Conservation (phyloP, 1,140 invertebrate species). For the Achatina immaculata region DNA sequence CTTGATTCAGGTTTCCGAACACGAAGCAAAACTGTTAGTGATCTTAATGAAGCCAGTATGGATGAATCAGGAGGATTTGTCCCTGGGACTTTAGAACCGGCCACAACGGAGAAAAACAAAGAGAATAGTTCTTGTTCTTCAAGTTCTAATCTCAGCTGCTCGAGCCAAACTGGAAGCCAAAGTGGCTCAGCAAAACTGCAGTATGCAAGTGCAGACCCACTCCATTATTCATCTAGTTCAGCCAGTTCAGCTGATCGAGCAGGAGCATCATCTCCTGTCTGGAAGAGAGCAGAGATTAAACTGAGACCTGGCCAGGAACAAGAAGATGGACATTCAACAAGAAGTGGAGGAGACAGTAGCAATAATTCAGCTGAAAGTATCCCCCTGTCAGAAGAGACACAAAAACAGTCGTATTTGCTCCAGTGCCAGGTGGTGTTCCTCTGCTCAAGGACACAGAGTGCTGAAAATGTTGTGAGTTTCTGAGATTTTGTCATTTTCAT, state of each 20-base stretch:
- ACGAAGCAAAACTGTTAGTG: conserved; percentile 90
- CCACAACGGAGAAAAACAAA: conserved; percentile 63
- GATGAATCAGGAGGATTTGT: conserved; percentile 85
- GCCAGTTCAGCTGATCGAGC: conserved; percentile 69
- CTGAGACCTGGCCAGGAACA: conserved; percentile 35
- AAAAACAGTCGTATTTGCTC: conserved; percentile 50
- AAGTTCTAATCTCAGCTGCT: conserved; percentile 83
- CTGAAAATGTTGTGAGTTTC: conserved; percentile 25
- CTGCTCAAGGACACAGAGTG: conserved; percentile 56
- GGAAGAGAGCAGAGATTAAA: conserved; percentile 79
- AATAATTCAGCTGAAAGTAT: conserved; percentile 40
- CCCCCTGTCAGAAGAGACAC: conserved; percentile 50
- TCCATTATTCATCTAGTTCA: conserved; percentile 83
- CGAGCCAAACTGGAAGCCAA: conserved; percentile 39
- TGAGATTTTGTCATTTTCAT: too few relatives aligned
- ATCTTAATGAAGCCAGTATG: conserved; percentile 78
- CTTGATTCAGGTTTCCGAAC: conserved; percentile 85
- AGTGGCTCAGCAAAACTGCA: conserved; percentile 86
- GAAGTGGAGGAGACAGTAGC: conserved; percentile 29
- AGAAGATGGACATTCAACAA: conserved; percentile 29
- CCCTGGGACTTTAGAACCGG: conserved; percentile 70
- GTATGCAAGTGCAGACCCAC: conserved; percentile 91
- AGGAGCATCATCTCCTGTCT: conserved; percentile 81
- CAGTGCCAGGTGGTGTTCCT: conserved; percentile 38
- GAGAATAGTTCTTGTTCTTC: conserved; percentile 76